Conservation (phyloP, 1,140 invertebrate species). For the Drosophila mayri region DNA sequence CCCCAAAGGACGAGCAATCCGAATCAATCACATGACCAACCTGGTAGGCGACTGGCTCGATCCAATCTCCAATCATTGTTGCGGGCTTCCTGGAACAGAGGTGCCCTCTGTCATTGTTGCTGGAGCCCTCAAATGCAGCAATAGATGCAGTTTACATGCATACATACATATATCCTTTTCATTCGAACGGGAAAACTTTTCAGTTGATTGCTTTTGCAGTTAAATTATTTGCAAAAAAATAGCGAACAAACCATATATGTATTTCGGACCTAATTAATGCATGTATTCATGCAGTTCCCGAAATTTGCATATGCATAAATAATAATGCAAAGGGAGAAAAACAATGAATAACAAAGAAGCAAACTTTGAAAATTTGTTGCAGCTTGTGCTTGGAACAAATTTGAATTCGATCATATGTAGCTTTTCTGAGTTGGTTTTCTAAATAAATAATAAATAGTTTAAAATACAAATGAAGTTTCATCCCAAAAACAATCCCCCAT, state of each 20-base stretch:
- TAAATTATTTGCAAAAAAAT: background rate
- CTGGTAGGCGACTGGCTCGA: background rate
- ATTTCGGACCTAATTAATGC: background rate
- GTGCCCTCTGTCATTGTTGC: background rate
- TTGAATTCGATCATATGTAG: too few relatives aligned
- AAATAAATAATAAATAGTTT: too few relatives aligned
- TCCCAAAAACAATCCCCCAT: background rate
- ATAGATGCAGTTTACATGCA: background rate
- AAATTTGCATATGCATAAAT: background rate
- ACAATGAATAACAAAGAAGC: background rate
- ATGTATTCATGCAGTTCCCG: background rate
- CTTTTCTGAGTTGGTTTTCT: too few relatives aligned
- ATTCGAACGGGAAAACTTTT: background rate
- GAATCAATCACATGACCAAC: constrained; percentile 15
- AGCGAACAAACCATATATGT: background rate
- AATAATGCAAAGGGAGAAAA: background rate
- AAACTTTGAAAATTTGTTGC: background rate
- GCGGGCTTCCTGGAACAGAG: background rate
- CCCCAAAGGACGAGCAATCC: constrained; percentile 14
- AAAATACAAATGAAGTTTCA: background rate
- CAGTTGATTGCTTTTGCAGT: background rate
- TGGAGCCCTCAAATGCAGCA: background rate
- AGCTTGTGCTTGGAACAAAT: too few relatives aligned
- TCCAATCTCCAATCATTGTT: constrained; percentile 2
- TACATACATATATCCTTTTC: background rate